Evolutionary conservation across 1,140 invertebrate genomes (phyloP).

Genomic region (Aphidius gifuensis): DNA sequence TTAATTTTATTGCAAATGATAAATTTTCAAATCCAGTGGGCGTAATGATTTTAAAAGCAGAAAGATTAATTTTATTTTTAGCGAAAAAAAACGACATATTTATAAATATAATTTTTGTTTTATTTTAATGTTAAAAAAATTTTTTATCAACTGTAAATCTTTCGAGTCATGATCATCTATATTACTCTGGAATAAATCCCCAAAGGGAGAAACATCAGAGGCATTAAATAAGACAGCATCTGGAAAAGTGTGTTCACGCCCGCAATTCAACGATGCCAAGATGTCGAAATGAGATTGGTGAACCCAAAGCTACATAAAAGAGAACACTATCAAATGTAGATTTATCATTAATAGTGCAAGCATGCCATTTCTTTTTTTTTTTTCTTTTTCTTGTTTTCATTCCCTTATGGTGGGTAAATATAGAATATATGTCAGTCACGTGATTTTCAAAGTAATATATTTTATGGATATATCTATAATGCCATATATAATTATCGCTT

Average conservation of each 20-base stretch:
- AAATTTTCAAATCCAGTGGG: not conserved
- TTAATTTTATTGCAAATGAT: not conserved
- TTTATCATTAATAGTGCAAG: constrained; percentile 20
- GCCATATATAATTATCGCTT: too few species aligned
- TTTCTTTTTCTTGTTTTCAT: too few species aligned
- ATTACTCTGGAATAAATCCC: not conserved
- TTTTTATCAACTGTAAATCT: constrained; percentile 21
- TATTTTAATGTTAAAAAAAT: constrained; percentile 28
- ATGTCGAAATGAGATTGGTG: constrained; percentile 37
- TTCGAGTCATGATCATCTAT: not conserved
- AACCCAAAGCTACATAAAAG: constrained; percentile 4
- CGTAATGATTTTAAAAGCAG: too few species aligned
- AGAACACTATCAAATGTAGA: constrained; percentile 14
- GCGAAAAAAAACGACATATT: too few species aligned
- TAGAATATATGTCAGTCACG: not conserved
- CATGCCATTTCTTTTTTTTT: not conserved
- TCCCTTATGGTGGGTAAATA: not conserved
- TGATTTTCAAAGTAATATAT: not conserved
- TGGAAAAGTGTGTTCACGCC: constrained; percentile 18
- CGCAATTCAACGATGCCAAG: constrained; percentile 10
- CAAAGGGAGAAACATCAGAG: not conserved
- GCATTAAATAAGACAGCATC: constrained; percentile 11
- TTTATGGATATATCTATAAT: too few species aligned
- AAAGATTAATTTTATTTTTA: too few species aligned
- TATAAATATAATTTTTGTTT: too few species aligned